Base-by-base conservation (phyloP, 2,797 vertebrate genomes). In the Mormyrops attenuatus region DNA sequence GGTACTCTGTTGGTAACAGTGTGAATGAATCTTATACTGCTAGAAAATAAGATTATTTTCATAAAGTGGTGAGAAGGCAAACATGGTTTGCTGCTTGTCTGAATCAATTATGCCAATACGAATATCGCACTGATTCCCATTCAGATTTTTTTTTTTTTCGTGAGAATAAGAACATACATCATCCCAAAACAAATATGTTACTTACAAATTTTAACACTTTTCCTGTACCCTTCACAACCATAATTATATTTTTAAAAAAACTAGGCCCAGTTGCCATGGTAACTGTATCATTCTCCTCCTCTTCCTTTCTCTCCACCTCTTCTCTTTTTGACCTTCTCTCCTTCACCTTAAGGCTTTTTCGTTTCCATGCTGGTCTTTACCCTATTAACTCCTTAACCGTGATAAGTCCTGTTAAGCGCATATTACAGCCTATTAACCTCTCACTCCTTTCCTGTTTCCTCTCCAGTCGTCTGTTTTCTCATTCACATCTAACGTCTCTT, bases 201-300 rank as follows among this genome's bases (percentile, higher is more conserved):
- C 47, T 22, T 53, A 73, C 49, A 85, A 90, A 91, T 80, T 85
- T 47, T 26, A 9, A 87, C 47, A 66, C 8, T 49, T 57, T 30
- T 69, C 15, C 47, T 8, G 26, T 47, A 22, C 60, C 84, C 57
- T 87, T 30, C 44, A 52, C 60, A 89, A 22, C 20, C 26, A 50
- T 15, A 89, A 85, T 84, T 50, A 85, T 60, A 82, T 38, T 89
- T 69, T 15, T 17, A 94, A 94, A 93, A 91, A 94, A 0, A 92
- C 92, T 92, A 92, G 93, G 91, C 92, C 93, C 92, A 93, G 95
- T 96, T 95, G 94, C 94, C 92, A n/a, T 87, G 94, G 95, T 93
- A 95, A 95, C 95, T 91, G 88, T 93, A 89, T 93, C 91, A 90
- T 90, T 92, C 89, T 89, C 66, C 66, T 90, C 90, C 93, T 91